Conservation (phyloP, 23 tunicate species). For the Clavelina lepadiformis region DNA sequence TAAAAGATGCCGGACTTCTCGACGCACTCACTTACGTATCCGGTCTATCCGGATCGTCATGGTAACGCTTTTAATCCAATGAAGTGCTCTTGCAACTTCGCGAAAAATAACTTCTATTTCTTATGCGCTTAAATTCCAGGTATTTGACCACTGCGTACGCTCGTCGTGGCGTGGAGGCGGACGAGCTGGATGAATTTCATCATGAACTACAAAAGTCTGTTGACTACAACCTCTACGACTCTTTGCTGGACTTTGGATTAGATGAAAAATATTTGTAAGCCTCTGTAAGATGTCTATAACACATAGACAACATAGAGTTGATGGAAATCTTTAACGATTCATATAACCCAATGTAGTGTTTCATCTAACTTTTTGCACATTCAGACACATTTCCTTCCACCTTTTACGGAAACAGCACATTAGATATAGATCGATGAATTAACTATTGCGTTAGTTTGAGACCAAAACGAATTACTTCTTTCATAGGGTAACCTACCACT, state of each 20-base stretch:
- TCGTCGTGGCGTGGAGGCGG: constrained; percentile 19
- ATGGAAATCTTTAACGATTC: neutral
- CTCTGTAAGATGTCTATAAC: too few species aligned
- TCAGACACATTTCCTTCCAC: too few species aligned
- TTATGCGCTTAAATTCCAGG: neutral
- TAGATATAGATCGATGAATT: too few species aligned
- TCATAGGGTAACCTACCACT: constrained; percentile 6
- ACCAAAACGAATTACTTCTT: too few species aligned
- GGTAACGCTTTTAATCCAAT: constrained; percentile 6
- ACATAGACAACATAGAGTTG: too few species aligned
- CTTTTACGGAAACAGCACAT: too few species aligned
- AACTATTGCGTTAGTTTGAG: too few species aligned
- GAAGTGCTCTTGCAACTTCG: neutral
- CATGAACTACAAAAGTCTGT: constrained; percentile 19
- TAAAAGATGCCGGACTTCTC: constrained; percentile 28
- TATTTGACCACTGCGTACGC: constrained; percentile 45
- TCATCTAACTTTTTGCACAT: too few species aligned
- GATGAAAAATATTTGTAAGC: too few species aligned
- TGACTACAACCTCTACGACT: constrained; percentile 1
- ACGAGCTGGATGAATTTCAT: constrained; percentile 24
- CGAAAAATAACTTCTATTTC: neutral
- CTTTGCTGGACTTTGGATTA: neutral
- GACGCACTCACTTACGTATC: constrained; percentile 33
- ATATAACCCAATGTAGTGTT: too few species aligned
- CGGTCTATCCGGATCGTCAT: constrained; percentile 54